Base-by-base conservation (phyloP, 2,888 invertebrate genomes). In the Cheilosia variabilis region DNA sequence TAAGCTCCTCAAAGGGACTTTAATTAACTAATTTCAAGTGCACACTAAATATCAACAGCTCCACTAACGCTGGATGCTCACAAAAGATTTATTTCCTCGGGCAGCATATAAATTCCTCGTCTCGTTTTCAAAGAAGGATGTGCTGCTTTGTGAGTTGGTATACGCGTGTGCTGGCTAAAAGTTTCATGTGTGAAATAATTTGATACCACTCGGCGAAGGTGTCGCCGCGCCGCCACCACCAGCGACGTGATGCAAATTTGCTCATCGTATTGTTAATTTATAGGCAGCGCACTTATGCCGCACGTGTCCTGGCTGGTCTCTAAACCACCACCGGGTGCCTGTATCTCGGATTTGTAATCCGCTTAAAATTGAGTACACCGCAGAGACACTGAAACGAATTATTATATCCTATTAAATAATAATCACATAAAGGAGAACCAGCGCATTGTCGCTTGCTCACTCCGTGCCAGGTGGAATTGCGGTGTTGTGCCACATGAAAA, bases 181-280 rank as follows among this genome's bases (percentile, higher is more conserved):
- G 15, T 68, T 45, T 17, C 37, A 37, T 50, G 53, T 53, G 41
- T 41, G 53, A 52, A 68, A 55, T 68, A 68, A 58, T 60, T 50
- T 60, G 47, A 34, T n/a, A 71, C 22, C 65, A 65, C 37, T 31
- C 45, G 19, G 10, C 43, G 13, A 13, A 10, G 17, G 17, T 17
- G 57, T 10, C 22, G 53, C 17, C 17, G 62, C n/a, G 0, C 27
- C 10, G 62, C 2, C 2, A 3, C 43, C 13, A 5, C 41, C 7
- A 13, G 60, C 77, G 62, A 78, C 66, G 72, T 72, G 58, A 71
- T 69, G 37, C 76, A 72, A 80, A 82, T 72, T 62, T 77, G 77
- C 76, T 72, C 78, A 82, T 82, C 55, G 65, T 66, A 66, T 66
- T 41, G 60, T 66, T 72, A 82, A 77, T 77, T 62, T 82, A 27